Evolutionary conservation across 2,797 vertebrate genomes (phyloP).

Genomic region (Chelon labrosus): DNA sequence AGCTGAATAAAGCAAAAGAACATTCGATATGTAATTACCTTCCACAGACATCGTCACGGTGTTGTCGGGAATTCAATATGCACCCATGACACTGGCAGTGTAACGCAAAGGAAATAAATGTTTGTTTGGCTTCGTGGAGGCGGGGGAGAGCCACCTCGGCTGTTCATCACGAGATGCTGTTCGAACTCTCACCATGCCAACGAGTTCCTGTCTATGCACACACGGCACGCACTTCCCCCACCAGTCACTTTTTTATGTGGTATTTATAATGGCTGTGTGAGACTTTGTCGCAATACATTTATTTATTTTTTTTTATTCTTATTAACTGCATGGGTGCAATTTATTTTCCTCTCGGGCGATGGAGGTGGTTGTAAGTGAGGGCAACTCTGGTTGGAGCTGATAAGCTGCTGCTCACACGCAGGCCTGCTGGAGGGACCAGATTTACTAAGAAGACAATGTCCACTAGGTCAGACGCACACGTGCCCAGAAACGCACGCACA

Average conservation of each 20-base stretch:
- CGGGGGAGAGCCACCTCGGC: conserved; percentile 41
- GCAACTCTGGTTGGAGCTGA: conserved; percentile 93
- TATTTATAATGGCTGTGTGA: conserved; percentile 87
- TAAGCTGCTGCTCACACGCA: conserved; percentile 89
- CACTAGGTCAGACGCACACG: conserved; percentile 82
- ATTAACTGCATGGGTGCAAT: conserved; percentile 96
- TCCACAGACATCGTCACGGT: conserved; percentile 67
- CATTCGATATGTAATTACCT: conserved; percentile 86
- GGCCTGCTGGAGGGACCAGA: conserved; percentile 90
- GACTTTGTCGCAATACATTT: conserved; percentile 89
- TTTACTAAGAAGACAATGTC: conserved; percentile 94
- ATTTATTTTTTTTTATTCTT: conserved; percentile 94
- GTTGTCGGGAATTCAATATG: conserved; percentile 80
- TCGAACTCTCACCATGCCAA: conserved; percentile 61
- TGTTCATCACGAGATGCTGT: conserved; percentile 70
- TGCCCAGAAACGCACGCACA: conserved; percentile 23
- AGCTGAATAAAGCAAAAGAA: conserved; percentile 79
- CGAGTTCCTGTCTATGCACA: conserved; percentile 69
- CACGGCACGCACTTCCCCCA: conserved; percentile 35
- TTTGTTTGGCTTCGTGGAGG: conserved; percentile 69
- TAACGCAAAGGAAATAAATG: conserved; percentile 76
- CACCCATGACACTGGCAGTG: conserved; percentile 68
- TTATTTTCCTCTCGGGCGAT: conserved; percentile 97
- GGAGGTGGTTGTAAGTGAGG: conserved; percentile 82
- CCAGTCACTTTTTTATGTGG: conserved; percentile 77